These are phyloP conservation scores for Anneissia japonica DNA, from an alignment of 35 echinoderm and acorn worm species.

Conservation along the genomic window DNA sequence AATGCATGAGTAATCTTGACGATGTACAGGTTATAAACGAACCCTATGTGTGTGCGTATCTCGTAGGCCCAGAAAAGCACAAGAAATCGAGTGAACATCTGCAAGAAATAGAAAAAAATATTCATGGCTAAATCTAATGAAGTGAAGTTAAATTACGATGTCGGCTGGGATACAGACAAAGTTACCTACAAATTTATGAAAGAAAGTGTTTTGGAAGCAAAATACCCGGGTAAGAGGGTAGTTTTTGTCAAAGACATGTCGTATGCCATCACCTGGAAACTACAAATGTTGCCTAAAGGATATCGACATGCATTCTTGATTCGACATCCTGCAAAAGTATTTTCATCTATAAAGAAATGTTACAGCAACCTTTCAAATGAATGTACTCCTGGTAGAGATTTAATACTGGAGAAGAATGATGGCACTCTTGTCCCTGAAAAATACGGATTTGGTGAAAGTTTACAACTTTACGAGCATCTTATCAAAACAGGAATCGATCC, in stretches of 20 bases:
- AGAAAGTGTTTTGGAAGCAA: not conserved
- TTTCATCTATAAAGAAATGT: not conserved
- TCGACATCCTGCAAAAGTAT: not conserved
- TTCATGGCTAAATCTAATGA: too few species aligned
- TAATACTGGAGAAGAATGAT: not conserved
- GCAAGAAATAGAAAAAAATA: not conserved
- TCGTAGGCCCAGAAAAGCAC: not conserved
- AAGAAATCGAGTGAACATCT: not conserved
- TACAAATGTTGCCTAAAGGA: not conserved
- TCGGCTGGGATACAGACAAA: not conserved
- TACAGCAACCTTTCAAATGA: not conserved
- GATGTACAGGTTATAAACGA: conserved; percentile 5
- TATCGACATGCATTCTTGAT: not conserved
- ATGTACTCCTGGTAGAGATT: not conserved
- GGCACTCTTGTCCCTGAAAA: not conserved
- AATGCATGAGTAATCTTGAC: conserved; percentile 13
- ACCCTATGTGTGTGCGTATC: not conserved
- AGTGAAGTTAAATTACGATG: not conserved
- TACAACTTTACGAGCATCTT: conserved; percentile 25
- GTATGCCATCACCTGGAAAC: not conserved
- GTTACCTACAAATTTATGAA: not conserved
- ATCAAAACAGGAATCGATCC: conserved; percentile 25
- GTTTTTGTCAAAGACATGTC: conserved; percentile 50
- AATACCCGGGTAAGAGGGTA: not conserved
- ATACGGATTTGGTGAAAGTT: not conserved